Conservation (phyloP, 1,140 invertebrate species). For the Bombus sylvicola region DNA sequence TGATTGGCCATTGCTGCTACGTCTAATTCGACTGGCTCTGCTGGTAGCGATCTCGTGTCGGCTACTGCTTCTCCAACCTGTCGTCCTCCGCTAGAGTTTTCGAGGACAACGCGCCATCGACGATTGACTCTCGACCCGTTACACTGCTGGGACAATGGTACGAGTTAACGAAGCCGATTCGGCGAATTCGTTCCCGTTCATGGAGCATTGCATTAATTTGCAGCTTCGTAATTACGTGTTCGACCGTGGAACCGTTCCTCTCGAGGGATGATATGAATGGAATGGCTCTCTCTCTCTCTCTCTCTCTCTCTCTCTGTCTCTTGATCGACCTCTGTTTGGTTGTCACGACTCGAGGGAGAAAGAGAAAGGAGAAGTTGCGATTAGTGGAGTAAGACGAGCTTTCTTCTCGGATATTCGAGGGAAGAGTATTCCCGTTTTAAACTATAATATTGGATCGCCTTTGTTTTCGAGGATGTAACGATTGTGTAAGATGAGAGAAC, state of each 20-base stretch:
- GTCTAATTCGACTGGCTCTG: slow-evolving; percentile 25
- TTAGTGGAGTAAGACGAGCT: background rate
- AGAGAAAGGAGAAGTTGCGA: no score
- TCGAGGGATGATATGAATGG: background rate
- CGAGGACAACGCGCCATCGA: slow-evolving; percentile 24
- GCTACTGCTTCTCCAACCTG: background rate
- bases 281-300: background rate
- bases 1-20: slow-evolving; percentile 30
- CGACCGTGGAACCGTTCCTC: background rate
- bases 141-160: slow-evolving; percentile 10
- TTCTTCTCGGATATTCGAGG: background rate
- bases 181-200: background rate
- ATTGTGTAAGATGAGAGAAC: background rate
- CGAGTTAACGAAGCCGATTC: slow-evolving; percentile 38
- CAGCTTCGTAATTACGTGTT: slow-evolving; percentile 11
- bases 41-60: background rate
- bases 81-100: slow-evolving; percentile 19
- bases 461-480: background rate
- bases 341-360: no score
- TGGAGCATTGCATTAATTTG: slow-evolving; percentile 13
- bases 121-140: slow-evolving; percentile 11
- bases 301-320: background rate
- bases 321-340: background rate
- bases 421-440: background rate
- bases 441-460: background rate